Evolutionary conservation across 2,797 vertebrate species (phyloP), one percentile per base, ranked within the genome.

Genomic region (Percopsis omiscomaycus): DNA sequence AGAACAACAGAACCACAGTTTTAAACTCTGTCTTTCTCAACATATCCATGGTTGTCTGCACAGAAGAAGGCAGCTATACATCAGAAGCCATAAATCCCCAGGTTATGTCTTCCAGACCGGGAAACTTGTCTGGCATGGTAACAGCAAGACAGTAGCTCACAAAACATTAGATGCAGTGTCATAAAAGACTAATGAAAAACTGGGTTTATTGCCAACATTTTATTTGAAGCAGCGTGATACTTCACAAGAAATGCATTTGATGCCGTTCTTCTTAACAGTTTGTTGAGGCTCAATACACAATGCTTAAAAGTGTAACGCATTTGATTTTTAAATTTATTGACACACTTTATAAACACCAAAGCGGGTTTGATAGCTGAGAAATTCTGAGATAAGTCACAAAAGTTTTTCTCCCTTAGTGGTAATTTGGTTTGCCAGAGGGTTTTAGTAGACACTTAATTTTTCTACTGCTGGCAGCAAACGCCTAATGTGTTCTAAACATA

Each of bases 71-170:
- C 56, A 45, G 16, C 16, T 13, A 9, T 13, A 62, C 30, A 32
- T 50, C 16, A 50, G 29, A 42, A 2, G 55, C 70, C 55, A 61
- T 84, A 75, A 83, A 82, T 65, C 71, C 48, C 47, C 84, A 86
- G 78, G 83, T 83, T 80, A 44, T 63, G 32, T 3, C 71, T 79
- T 82, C 67, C 73, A 72, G 70, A 69, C 64, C 2, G 3, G 51
- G 55, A 73, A 73, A 73, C 68, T 55, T 50, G 71, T 70, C 69
- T 74, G 76, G 57, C 71, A 48, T 42, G 15, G 16, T 66, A 60
- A 69, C 53, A 51, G 22, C 28, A 9, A 61, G 75, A 76, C 65
- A 32, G 32, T 48, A 48, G 61, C 56, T 66, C 46, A 57, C 3
- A n/a, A 67, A 65, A 68, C 63, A 71, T 64, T 79, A 73, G 61